A percentile compares a stretch with the other conserved stretches of the same genome.
Conservation (phyloP, 2,888 invertebrate species). For the Tipula unca region DNA sequence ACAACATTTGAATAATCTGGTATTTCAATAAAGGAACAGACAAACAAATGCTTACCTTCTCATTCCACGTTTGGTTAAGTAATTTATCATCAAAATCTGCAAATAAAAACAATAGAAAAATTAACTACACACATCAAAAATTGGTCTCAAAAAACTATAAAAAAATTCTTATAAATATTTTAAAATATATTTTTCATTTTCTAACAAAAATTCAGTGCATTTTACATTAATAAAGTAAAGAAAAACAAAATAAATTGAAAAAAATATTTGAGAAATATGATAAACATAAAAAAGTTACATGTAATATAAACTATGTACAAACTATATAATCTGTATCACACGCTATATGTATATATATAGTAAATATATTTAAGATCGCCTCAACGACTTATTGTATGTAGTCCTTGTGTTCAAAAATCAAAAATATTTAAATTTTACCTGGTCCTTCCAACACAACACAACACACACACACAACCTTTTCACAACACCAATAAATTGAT, state of each 20-base stretch:
- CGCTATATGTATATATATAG: neutral
- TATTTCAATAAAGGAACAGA: too few relatives aligned
- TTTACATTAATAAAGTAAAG: conserved; percentile 10
- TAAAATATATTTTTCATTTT: neutral
- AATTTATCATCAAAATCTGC: conserved; percentile 43
- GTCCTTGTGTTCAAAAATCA: neutral
- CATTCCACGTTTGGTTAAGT: conserved; percentile 41
- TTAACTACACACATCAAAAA: neutral
- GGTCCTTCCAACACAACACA: neutral
- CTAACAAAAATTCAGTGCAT: conserved; percentile 3
- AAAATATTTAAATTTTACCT: neutral
- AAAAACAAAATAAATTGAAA: neutral
- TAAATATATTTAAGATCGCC: neutral
- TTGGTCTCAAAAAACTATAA: neutral
- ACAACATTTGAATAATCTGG: too few relatives aligned
- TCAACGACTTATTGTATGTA: neutral
- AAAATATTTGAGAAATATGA: neutral
- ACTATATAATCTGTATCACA: neutral
- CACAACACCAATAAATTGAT: neutral
- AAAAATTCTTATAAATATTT: neutral
- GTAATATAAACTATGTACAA: neutral
- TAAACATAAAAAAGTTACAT: neutral
- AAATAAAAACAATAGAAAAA: conserved; percentile 31
- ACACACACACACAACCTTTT: neutral
- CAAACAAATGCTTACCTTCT: conserved; percentile 35